Percentiles rank a stretch among this genome's conserved stretches.
Conservation (phyloP, 2,113 vertebrate species). For the Crotalus helleri region DNA sequence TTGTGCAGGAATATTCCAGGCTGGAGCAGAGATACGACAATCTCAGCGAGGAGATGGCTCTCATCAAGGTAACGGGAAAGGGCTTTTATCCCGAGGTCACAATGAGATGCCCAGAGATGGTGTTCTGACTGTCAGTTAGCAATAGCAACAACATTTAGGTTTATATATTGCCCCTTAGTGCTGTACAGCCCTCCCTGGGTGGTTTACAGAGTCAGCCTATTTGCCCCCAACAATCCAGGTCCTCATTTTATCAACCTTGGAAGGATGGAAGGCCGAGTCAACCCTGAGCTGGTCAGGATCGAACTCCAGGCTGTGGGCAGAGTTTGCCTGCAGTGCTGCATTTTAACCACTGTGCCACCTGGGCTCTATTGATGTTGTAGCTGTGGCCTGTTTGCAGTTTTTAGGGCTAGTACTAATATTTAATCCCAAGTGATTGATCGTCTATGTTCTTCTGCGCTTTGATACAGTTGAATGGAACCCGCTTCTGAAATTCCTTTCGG, state of each 20-base stretch:
- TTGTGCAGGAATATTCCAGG: slow-evolving; percentile 86
- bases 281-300: too few species aligned
- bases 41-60: slow-evolving; percentile 80
- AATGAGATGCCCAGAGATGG: background rate
- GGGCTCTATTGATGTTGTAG: background rate
- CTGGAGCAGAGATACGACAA: slow-evolving; percentile 93
- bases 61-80: slow-evolving; percentile 73
- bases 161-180: too few species aligned
- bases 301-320: too few species aligned
- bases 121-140: background rate
- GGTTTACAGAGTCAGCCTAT: too few species aligned
- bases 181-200: too few species aligned
- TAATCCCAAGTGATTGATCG: background rate
- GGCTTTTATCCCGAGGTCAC: background rate
- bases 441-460: background rate
- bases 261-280: too few species aligned
- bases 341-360: too few species aligned
- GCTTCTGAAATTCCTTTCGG: background rate
- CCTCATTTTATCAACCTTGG: too few species aligned
- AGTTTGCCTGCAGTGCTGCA: too few species aligned
- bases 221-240: too few species aligned
- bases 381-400: background rate
- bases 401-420: background rate
- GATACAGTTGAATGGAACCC: background rate
- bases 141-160: too few species aligned